Base-by-base conservation (phyloP, 2,888 invertebrate genomes). In the Elegia similella region DNA sequence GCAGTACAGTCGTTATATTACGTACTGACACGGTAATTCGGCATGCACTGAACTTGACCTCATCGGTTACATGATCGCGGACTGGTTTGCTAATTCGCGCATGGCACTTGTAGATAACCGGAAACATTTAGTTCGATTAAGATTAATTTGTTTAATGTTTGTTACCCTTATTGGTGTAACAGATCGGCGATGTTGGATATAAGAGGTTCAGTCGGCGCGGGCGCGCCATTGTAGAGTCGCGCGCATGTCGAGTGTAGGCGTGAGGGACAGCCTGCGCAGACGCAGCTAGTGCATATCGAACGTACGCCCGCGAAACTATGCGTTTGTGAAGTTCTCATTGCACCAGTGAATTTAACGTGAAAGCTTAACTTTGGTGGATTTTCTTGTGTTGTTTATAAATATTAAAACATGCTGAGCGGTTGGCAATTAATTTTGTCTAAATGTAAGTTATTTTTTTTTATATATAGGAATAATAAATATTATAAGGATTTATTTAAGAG, bases 351-450 rank as follows among this genome's bases (percentile, higher is more conserved):
- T 59, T 52, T 6, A 47, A 32, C 13, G 50, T 57, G 55, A 48
- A 55, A 55, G 44, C 13, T 47, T 29, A 47, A 54, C 42, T 52
- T 46, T 48, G 65, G 73, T 75, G 75, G 34, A 53, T 50, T 61
- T 56, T 44, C 44, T 61, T 61, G 60, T 52, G 59, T 52, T 42
- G 48, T 62, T 3, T 60, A 61, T 57, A 61, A 34, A 52, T 55
- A 63, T 54, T 12, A 38, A 62, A 84, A 76, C 64, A 91, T 91
- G 90, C 82, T 91, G 76, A 78, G 76, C 61, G 90, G 90, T 34
- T 90, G 90, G 90, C 85, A 84, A 73, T 76, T 89, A 53, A 64
- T 88, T 66, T 75, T 89, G 58, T 91, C 90, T 2, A 89, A 88
- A 69, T 62, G 90, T 91, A 71, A 90, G 90, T 87, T 60, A 52